phyloP scores from a whole-genome alignment of 2,113 vertebrate species.

The Actenoides hombroni region DNA sequence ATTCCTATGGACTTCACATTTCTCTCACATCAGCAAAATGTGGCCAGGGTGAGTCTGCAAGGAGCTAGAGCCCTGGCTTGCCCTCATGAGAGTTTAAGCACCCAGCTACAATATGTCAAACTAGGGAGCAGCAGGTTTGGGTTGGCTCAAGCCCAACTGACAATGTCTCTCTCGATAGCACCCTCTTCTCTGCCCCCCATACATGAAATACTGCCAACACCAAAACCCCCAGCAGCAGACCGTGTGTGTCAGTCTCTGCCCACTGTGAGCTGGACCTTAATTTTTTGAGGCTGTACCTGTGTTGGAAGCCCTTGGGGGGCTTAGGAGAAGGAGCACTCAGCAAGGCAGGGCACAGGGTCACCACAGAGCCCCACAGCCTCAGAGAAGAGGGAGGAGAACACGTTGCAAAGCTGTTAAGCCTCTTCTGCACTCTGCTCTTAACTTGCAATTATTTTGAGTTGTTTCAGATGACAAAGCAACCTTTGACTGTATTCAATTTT shows the following conservation, averaged over 20 bases:
- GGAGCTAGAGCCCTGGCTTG: not conserved
- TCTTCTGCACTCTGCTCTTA: not conserved
- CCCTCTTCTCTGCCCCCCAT: not conserved
- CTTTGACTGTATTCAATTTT: not conserved
- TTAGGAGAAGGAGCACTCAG: not conserved
- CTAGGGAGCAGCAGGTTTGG: not conserved
- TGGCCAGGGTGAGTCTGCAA: not conserved
- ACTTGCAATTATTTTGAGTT: not conserved
- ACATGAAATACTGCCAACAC: rapidly evolving
- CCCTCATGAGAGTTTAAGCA: not conserved
- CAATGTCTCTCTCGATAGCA: not conserved
- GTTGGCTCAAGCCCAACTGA: not conserved
- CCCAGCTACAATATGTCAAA: not conserved
- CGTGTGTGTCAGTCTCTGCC: not conserved
- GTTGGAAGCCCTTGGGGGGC: not conserved
- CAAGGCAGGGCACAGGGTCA: not conserved
- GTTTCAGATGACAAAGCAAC: not conserved
- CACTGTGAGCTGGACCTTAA: not conserved
- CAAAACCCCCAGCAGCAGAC: too few relatives aligned
- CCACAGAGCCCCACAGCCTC: not conserved
- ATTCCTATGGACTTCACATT: not conserved
- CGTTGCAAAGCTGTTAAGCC: not conserved
- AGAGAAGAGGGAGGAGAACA: not conserved
- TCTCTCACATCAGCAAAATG: not conserved
- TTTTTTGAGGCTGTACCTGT: not conserved